A percentile compares a stretch with the other conserved stretches of the same genome.
Evolutionary conservation across 2,888 invertebrate species (phyloP).

Genomic region (Tethea ocularis): DNA sequence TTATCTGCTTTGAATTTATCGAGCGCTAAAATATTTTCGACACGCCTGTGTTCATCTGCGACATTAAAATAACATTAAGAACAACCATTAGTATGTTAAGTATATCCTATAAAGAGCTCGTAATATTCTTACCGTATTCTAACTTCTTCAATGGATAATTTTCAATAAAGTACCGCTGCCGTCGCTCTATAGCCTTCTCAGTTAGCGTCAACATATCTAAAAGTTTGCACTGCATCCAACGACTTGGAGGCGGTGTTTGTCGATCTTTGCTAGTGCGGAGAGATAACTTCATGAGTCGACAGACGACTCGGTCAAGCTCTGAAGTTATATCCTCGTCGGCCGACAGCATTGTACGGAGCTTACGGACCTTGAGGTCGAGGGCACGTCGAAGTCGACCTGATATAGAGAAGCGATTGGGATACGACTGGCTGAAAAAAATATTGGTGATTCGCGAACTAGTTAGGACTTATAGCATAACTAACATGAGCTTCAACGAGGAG

Average conservation of each 20-base stretch:
- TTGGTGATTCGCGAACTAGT: too few relatives aligned
- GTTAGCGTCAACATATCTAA: slow-evolving; percentile 67
- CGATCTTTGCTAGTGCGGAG: slow-evolving; percentile 48
- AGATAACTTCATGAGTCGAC: slow-evolving; percentile 69
- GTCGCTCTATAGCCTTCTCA: slow-evolving; percentile 66
- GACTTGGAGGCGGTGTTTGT: slow-evolving; percentile 50
- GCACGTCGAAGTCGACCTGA: slow-evolving; percentile 64
- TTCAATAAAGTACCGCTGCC: slow-evolving; percentile 51
- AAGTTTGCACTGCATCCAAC: slow-evolving; percentile 72
- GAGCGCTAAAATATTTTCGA: slow-evolving; percentile 27
- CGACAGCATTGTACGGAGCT: slow-evolving; percentile 56
- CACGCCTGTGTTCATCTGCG: slow-evolving; percentile 25
- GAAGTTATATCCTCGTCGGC: slow-evolving; percentile 65
- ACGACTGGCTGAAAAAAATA: too few relatives aligned
- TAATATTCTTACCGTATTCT: slow-evolving; percentile 45
- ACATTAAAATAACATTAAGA: slow-evolving; percentile 11
- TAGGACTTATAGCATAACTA: too few relatives aligned
- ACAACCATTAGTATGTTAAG: not conserved
- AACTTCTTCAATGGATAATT: slow-evolving; percentile 47
- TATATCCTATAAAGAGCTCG: not conserved
- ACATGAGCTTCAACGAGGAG: too few relatives aligned
- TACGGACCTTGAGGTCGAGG: slow-evolving; percentile 64
- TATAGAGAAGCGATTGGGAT: not conserved
- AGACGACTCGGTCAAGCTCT: slow-evolving; percentile 66
- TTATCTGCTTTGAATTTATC: slow-evolving; percentile 37